Conservation (phyloP, 1,140 invertebrate species). For the Gryon sp. region DNA sequence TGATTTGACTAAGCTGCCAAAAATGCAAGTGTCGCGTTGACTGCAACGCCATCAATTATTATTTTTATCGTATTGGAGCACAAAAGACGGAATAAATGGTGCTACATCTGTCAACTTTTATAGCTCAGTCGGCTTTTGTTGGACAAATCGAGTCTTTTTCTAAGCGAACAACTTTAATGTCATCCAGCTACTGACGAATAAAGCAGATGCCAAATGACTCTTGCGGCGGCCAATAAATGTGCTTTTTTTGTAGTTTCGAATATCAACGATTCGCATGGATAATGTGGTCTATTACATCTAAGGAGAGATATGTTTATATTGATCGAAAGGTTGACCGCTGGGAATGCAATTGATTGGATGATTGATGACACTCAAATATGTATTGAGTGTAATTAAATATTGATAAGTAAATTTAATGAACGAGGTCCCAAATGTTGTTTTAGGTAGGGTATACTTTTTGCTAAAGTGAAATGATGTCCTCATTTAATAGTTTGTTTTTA, state of each 20-base stretch:
- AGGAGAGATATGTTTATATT: constrained; percentile 41
- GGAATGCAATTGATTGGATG: constrained; percentile 25
- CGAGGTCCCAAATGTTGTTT: neutral
- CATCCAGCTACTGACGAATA: constrained; percentile 59
- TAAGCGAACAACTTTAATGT: constrained; percentile 62
- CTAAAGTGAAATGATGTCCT: too few species aligned
- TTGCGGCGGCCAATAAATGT: constrained; percentile 57
- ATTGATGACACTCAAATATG: constrained; percentile 39
- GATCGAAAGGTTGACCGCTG: constrained; percentile 12
- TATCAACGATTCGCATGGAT: constrained; percentile 60
- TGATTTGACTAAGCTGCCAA: constrained; percentile 19
- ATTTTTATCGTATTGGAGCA: constrained; percentile 40
- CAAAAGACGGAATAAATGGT: constrained; percentile 54
- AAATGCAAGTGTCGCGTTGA: constrained; percentile 35
- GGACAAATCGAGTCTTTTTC: constrained; percentile 61
- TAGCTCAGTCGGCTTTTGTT: constrained; percentile 51
- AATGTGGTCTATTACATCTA: constrained; percentile 25
- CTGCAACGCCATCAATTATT: constrained; percentile 57
- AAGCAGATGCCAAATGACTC: constrained; percentile 64
- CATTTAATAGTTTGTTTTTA: too few species aligned
- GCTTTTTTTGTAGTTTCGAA: constrained; percentile 49
- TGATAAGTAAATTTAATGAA: constrained; percentile 47
- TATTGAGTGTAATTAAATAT: constrained; percentile 40
- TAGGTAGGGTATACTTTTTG: too few species aligned
- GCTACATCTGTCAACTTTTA: constrained; percentile 65